phyloP scores from a whole-genome alignment of 92 coral and sea anemone genomes.

The Parazoanthus atlanticus region DNA sequence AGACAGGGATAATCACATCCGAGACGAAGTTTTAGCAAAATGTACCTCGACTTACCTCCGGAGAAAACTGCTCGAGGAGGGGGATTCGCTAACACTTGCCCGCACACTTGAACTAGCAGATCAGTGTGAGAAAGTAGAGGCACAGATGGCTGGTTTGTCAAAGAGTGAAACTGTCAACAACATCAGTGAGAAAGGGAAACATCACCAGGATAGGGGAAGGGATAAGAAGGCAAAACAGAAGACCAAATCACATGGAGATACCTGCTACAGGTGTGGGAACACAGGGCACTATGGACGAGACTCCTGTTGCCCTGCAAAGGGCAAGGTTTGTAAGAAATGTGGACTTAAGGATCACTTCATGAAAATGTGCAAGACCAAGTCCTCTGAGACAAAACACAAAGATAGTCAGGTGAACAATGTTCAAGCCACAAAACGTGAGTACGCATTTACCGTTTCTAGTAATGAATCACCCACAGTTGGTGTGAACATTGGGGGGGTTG shows the following conservation, averaged over 20 bases:
- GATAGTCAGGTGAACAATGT: neutral
- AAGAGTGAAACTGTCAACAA: too few species aligned
- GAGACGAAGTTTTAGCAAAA: constrained; percentile 39
- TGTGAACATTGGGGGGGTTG: constrained; percentile 51
- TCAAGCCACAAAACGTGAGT: constrained; percentile 29
- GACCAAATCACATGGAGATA: constrained; percentile 6
- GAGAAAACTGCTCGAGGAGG: constrained; percentile 24
- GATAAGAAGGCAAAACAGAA: neutral
- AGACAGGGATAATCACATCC: constrained; percentile 33
- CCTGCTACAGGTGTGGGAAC: constrained; percentile 38
- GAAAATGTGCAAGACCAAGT: constrained; percentile 52
- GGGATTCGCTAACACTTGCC: constrained; percentile 1
- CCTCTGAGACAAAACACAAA: constrained; percentile 13
- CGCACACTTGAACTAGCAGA: constrained; percentile 8
- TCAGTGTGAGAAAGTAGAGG: constrained; percentile 28
- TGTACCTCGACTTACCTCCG: constrained; percentile 13
- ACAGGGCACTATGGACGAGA: constrained; percentile 13
- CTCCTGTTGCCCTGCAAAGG: neutral
- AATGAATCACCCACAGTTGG: constrained; percentile 26
- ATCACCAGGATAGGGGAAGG: constrained; percentile 5
- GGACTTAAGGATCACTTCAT: constrained; percentile 53
- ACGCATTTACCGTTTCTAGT: constrained; percentile 51
- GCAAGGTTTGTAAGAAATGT: constrained; percentile 50
- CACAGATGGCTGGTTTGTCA: constrained; percentile 24
- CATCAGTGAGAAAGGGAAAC: constrained; percentile 18